Conservation (phyloP, 2,113 vertebrate species). For the Pluvianellus socialis region DNA sequence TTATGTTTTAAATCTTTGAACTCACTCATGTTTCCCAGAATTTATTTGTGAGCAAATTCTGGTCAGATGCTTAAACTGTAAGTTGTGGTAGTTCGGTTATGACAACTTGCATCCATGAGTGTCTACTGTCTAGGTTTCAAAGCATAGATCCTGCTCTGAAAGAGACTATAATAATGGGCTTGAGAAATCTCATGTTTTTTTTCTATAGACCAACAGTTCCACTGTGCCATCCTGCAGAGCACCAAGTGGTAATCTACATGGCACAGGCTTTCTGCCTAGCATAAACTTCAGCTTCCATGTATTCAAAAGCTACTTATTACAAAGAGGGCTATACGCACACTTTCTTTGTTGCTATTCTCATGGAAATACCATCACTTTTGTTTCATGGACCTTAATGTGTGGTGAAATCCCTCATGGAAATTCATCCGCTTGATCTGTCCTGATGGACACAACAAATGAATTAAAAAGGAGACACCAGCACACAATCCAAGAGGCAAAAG, state of each 20-base stretch:
- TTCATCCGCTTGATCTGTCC: neutral
- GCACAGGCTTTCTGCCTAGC: neutral
- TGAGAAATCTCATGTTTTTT: neutral
- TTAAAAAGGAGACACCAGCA: neutral
- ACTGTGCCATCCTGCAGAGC: neutral
- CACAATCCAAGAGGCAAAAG: neutral
- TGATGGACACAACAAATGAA: neutral
- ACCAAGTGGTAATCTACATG: neutral
- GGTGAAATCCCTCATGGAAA: neutral
- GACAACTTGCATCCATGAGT: neutral
- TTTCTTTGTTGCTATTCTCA: neutral
- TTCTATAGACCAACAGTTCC: neutral
- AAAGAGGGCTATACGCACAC: neutral
- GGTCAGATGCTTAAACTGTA: neutral
- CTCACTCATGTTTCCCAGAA: neutral
- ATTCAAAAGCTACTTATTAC: neutral
- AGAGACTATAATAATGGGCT: neutral
- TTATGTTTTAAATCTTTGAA: neutral
- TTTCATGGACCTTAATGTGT: neutral
- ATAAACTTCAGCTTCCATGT: neutral
- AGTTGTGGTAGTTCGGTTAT: neutral
- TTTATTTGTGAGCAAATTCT: constrained; percentile 16
- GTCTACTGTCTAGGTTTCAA: neutral
- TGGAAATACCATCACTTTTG: neutral
- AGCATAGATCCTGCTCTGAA: neutral